Base-by-base conservation (phyloP, 2,888 invertebrate species). In the Nycteola revayana region DNA sequence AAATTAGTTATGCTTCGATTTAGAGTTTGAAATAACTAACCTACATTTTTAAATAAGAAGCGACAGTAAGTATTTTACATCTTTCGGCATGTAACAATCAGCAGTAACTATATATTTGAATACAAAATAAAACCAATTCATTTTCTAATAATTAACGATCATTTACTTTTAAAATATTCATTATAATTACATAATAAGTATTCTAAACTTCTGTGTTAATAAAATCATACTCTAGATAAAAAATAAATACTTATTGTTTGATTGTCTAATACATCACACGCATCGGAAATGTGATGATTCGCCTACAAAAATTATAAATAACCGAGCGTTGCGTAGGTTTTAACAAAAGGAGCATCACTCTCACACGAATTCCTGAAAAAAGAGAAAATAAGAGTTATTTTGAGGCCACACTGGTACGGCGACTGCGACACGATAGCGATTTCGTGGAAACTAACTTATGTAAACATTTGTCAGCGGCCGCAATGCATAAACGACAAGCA, bases 241-340 rank as follows among this genome's bases (percentile, higher is more conserved):
- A 81, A 84, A 86, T 73, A 81, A 83, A 76, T 66, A 61, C 65
- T 67, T 61, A 67, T 51, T 54, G 27, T 35, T 72, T 63, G 78
- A 76, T 66, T n/a, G 79, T 78, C 80, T 79, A 77, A 80, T 76
- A 71, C 73, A 64, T 78, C 63, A 66, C 21, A 2, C 21, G 3
- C 14, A 14, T 14, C 14, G 21, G 7, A 7, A 21, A 21, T 78
- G 61, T 78, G 77, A 77, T 80, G 14, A 77, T 70, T 75, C 66
- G 66, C 66, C 85, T 85, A 86, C 82, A 66, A 66, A 85, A 90
- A 90, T 93, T 94, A 96, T 90, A 96, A 94, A 85, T 96, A 96
- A 85, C 96, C 96, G 84, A 96, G 92, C 65, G 96, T 96, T 81
- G 96, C 95, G 84, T 96, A 96, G 75, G 96, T 96, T 93, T 96